Conservation (phyloP, 1,140 invertebrate genomes). For the Drosophila ercepeae region DNA sequence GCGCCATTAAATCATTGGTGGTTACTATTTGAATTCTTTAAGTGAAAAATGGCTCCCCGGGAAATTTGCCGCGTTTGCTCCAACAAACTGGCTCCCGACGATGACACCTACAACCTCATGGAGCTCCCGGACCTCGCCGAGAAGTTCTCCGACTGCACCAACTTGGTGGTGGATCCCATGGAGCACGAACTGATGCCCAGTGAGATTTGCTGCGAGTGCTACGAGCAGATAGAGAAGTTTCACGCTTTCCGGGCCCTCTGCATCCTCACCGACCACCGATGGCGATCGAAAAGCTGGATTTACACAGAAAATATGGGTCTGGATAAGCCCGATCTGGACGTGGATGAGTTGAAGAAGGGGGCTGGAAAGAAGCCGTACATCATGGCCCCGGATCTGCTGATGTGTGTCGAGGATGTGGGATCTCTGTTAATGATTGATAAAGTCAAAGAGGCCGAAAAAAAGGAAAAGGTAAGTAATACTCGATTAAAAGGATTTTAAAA, state of each 20-base stretch:
- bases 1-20: not conserved
- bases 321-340: not conserved
- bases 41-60: slow-evolving; percentile 16
- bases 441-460: not conserved
- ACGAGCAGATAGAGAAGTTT: slow-evolving; percentile 46
- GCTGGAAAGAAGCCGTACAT: not conserved
- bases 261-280: slow-evolving; percentile 43
- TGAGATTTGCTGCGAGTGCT: slow-evolving; percentile 52
- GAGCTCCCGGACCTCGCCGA: slow-evolving; percentile 35
- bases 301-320: too few species aligned
- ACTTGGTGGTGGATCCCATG: slow-evolving; percentile 26
- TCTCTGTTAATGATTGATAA: not conserved
- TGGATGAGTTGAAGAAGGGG: not conserved
- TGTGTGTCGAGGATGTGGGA: slow-evolving; percentile 7
- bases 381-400: slow-evolving; percentile 3
- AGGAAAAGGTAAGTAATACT: not conserved
- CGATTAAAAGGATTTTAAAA: not conserved
- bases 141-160: slow-evolving; percentile 59
- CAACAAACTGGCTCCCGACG: slow-evolving; percentile 7
- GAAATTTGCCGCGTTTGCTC: slow-evolving; percentile 60
- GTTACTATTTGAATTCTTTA: not conserved
- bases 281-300: slow-evolving; percentile 21
- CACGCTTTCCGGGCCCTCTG: slow-evolving; percentile 62
- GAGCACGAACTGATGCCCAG: slow-evolving; percentile 42
- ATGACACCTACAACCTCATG: slow-evolving; percentile 35